Percentiles rank a stretch among this genome's conserved stretches.
phyloP scores from a whole-genome alignment of 2,888 invertebrate species.

The Matsumyia berberina region DNA sequence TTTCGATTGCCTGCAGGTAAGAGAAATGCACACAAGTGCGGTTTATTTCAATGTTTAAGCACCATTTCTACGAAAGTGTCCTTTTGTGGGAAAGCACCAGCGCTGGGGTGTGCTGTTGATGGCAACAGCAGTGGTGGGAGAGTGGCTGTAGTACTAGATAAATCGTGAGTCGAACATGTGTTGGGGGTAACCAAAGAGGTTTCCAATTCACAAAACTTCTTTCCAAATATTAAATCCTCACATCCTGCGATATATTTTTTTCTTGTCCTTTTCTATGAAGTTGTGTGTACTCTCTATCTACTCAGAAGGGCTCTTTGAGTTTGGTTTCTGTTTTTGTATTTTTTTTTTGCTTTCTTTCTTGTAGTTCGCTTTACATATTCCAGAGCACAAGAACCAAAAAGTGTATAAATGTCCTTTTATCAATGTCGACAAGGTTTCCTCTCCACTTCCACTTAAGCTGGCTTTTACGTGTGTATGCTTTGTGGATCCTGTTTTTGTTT shows the following conservation, averaged over 20 bases:
- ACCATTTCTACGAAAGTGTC: constrained; percentile 47
- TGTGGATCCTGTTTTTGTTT: constrained; percentile 25
- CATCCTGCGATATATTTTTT: constrained; percentile 1
- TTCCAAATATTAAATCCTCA: constrained; percentile 57
- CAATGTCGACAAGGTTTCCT: constrained; percentile 34
- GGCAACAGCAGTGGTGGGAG: neutral
- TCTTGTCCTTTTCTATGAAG: constrained; percentile 5
- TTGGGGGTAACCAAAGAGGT: constrained; percentile 54
- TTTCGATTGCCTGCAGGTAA: constrained; percentile 53
- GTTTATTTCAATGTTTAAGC: constrained; percentile 66
- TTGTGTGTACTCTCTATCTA: neutral
- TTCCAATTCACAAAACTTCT: constrained; percentile 55
- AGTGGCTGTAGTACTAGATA: neutral
- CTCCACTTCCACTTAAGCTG: constrained; percentile 31
- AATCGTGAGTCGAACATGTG: constrained; percentile 44
- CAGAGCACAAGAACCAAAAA: constrained; percentile 12
- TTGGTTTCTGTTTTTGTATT: neutral
- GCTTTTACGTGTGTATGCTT: constrained; percentile 27
- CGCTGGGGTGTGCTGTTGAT: constrained; percentile 20
- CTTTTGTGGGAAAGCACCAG: constrained; percentile 41
- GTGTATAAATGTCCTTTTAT: constrained; percentile 47
- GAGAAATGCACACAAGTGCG: constrained; percentile 49
- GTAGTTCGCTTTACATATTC: constrained; percentile 12
- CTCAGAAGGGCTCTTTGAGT: constrained; percentile 21
- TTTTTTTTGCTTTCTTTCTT: neutral